Percentiles rank a stretch among this genome's conserved stretches.
These are phyloP conservation scores for Mythimna vitellina DNA, from an alignment of 2,888 invertebrate species.

Conservation along the genomic window DNA sequence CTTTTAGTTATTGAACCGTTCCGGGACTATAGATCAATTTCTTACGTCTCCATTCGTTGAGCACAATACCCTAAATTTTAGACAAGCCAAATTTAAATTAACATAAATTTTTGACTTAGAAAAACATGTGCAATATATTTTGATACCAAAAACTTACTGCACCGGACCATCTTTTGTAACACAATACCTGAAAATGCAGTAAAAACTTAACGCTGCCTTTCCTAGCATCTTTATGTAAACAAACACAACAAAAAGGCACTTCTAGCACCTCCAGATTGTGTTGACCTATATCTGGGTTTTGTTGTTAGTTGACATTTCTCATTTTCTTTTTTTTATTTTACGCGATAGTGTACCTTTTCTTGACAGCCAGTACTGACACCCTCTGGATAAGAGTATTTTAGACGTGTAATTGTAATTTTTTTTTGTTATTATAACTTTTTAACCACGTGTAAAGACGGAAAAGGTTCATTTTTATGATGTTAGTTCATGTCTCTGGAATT, in stretches of 20 bases:
- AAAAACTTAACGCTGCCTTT: slow-evolving; percentile 31
- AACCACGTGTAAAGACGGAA: background rate
- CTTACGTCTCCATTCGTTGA: background rate
- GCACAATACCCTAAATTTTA: background rate
- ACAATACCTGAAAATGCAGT: slow-evolving; percentile 29
- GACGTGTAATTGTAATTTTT: background rate
- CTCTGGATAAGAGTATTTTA: background rate
- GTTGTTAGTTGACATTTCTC: slow-evolving; percentile 28
- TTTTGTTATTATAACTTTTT: background rate
- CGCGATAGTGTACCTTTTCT: slow-evolving; percentile 51
- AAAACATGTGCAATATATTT: slow-evolving; percentile 1
- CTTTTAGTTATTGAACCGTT: too few relatives aligned
- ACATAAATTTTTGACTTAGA: background rate
- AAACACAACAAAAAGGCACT: slow-evolving; percentile 17
- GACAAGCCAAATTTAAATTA: background rate
- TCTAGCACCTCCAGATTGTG: slow-evolving; percentile 9
- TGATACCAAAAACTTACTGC: background rate
- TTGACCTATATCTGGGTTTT: slow-evolving; percentile 40
- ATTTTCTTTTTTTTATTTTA: slow-evolving; percentile 40
- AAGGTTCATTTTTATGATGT: too few relatives aligned
- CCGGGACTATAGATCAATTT: too few relatives aligned
- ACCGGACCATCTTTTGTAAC: slow-evolving; percentile 5
- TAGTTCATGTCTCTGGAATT: background rate
- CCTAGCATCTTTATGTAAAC: slow-evolving; percentile 18
- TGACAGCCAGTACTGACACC: background rate